These are phyloP conservation scores for Clepsis dumicolana DNA, from an alignment of 2,888 invertebrate species.

Conservation along the genomic window DNA sequence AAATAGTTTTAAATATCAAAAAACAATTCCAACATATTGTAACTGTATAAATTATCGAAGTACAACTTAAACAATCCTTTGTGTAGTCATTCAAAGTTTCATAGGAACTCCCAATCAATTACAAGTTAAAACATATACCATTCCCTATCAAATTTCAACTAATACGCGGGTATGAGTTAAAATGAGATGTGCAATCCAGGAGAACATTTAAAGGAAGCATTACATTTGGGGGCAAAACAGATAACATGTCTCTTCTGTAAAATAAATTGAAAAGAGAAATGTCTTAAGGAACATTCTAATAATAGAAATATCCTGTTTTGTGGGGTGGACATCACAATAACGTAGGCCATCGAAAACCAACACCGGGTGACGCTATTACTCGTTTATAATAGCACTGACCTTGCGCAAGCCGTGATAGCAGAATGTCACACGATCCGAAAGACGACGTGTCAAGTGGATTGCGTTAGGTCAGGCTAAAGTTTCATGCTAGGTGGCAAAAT, in stretches of 20 bases:
- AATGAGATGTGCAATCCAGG: constrained; percentile 21
- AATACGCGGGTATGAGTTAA: neutral
- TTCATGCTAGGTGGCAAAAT: constrained; percentile 45
- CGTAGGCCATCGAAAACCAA: constrained; percentile 42
- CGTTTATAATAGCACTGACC: constrained; percentile 26
- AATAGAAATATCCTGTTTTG: constrained; percentile 5
- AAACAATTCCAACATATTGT: neutral
- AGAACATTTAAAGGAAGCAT: constrained; percentile 34
- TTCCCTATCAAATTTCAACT: constrained; percentile 3
- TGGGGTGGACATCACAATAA: neutral
- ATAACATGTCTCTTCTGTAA: constrained; percentile 9
- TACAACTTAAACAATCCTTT: neutral
- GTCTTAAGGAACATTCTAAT: neutral
- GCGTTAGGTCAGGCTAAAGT: constrained; percentile 37
- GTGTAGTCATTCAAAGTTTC: neutral
- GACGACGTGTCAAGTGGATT: constrained; percentile 4
- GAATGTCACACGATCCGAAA: neutral
- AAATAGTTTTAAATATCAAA: neutral
- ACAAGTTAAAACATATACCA: constrained; percentile 1
- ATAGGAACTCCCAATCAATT: neutral
- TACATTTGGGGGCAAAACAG: constrained; percentile 6
- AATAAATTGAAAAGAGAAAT: neutral
- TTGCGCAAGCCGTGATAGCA: constrained; percentile 16
- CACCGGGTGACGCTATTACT: constrained; percentile 43
- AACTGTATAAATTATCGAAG: neutral